Conservation (phyloP, 1,140 invertebrate genomes). For the Latrodectus geometricus region DNA sequence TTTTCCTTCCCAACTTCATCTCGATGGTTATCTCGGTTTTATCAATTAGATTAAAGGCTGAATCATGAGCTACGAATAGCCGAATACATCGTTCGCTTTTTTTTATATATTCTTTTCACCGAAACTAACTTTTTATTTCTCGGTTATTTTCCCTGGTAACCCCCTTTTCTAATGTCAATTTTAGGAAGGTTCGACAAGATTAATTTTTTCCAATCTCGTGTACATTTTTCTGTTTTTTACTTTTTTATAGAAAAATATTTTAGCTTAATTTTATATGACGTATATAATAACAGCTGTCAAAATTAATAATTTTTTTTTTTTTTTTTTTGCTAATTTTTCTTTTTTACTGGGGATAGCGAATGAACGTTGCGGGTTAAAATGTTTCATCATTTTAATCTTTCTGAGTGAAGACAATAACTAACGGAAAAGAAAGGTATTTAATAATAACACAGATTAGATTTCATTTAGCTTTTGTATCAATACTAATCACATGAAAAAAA, state of each 20-base stretch:
- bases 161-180: neutral
- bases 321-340: neutral
- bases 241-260: constrained; percentile 13
- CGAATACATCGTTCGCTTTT: neutral
- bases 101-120: no score
- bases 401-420: neutral
- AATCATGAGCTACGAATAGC: constrained; percentile 36
- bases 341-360: neutral
- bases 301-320: no score
- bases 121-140: neutral
- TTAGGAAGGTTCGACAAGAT: neutral
- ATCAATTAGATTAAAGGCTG: constrained; percentile 54
- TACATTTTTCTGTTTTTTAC: neutral
- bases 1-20: neutral
- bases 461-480: no score
- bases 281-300: constrained; percentile 38
- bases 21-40: constrained; percentile 26
- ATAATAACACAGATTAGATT: neutral
- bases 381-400: neutral
- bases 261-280: constrained; percentile 34
- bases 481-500: no score
- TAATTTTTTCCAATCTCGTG: neutral
- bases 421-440: neutral
- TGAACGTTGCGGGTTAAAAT: neutral
- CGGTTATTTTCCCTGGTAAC: neutral